These are phyloP conservation scores for Pelobates fuscus DNA, from an alignment of 2,113 vertebrate genomes.

Conservation along the genomic window DNA sequence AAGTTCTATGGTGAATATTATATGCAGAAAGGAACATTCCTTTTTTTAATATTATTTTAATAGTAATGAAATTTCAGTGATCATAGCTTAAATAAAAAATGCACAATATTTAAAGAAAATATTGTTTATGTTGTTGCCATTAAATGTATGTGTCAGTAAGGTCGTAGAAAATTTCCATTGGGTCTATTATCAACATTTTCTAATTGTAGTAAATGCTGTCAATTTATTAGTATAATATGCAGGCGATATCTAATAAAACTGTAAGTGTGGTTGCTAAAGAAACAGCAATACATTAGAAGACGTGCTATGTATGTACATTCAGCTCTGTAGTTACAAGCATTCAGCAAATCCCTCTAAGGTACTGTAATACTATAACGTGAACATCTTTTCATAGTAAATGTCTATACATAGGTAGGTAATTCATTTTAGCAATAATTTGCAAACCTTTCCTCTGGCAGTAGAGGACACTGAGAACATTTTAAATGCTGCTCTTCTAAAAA, in stretches of 20 bases:
- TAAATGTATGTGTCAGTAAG: not conserved
- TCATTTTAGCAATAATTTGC: too few species aligned
- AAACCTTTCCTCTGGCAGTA: too few species aligned
- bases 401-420: too few species aligned
- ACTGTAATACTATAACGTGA: too few species aligned
- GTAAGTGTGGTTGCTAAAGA: slow-evolving; percentile 36
- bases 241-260: slow-evolving; percentile 18
- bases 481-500: too few species aligned
- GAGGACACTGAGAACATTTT: too few species aligned
- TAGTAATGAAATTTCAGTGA: not conserved
- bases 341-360: too few species aligned
- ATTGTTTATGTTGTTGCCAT: slow-evolving; percentile 12
- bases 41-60: slow-evolving; percentile 24
- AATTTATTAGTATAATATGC: slow-evolving; percentile 8
- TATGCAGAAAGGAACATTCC: slow-evolving; percentile 6
- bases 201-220: slow-evolving; percentile 20
- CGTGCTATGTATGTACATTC: too few species aligned
- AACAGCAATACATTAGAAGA: slow-evolving; percentile 3
- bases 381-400: too few species aligned
- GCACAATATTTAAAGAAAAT: slow-evolving; percentile 23
- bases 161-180: not conserved
- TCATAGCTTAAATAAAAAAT: slow-evolving; percentile 11
- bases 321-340: too few species aligned
- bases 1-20: slow-evolving; percentile 34
- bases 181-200: slow-evolving; percentile 29